These are phyloP conservation scores for Pempheris klunzingeri DNA, from an alignment of 2,797 vertebrate genomes.

Conservation along the genomic window DNA sequence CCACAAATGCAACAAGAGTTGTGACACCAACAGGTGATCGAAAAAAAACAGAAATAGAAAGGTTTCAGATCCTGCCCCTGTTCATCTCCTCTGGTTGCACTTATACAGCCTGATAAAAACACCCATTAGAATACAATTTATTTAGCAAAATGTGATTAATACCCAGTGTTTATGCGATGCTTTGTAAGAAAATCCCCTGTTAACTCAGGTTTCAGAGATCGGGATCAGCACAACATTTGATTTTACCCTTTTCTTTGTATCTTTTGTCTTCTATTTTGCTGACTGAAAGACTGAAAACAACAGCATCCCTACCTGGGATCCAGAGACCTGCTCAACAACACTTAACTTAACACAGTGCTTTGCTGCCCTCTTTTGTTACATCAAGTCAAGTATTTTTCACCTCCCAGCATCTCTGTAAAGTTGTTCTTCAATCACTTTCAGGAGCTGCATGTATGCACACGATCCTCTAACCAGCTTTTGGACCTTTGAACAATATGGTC, in stretches of 20 bases:
- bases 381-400: not conserved
- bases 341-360: not conserved
- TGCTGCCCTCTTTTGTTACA: not conserved
- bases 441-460: not conserved
- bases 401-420: not conserved
- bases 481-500: not conserved
- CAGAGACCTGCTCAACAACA: not conserved
- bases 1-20: not conserved
- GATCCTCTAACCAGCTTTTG: not conserved
- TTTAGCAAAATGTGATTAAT: not conserved
- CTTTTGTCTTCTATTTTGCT: not conserved
- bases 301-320: not conserved
- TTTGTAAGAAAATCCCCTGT: not conserved
- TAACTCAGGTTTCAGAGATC: not conserved
- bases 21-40: not conserved
- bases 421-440: not conserved
- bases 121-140: not conserved
- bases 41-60: conserved; percentile 21
- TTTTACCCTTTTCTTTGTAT: not conserved
- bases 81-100: not conserved
- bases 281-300: not conserved
- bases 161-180: no score
- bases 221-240: not conserved
- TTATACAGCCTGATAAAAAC: not conserved
- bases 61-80: conserved; percentile 1